These are phyloP conservation scores for Pocota personata DNA, from an alignment of 2,888 invertebrate species.

Conservation along the genomic window DNA sequence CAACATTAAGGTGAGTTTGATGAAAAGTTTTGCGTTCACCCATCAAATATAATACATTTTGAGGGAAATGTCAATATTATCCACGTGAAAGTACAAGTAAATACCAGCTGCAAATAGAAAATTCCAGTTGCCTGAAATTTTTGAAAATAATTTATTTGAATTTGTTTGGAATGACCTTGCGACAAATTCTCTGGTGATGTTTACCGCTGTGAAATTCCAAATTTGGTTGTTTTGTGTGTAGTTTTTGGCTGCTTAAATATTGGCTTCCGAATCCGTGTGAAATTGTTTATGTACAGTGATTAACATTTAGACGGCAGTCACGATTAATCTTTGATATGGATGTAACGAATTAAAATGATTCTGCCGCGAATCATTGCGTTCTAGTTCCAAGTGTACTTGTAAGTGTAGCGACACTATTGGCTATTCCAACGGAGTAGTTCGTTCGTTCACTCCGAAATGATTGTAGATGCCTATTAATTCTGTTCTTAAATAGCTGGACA, in stretches of 20 bases:
- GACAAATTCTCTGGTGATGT: neutral
- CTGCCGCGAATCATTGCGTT: too few species aligned
- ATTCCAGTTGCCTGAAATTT: conserved; percentile 11
- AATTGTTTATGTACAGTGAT: conserved; percentile 9
- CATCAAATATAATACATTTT: neutral
- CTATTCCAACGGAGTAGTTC: too few species aligned
- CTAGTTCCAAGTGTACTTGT: too few species aligned
- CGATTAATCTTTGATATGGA: neutral
- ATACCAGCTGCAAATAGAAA: conserved; percentile 13
- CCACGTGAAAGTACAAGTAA: neutral
- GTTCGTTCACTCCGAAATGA: too few species aligned
- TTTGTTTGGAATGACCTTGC: conserved; percentile 22
- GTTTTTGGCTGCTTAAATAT: conserved; percentile 25
- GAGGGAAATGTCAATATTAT: conserved; percentile 13
- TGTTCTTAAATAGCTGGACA: too few species aligned
- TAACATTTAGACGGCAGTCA: neutral
- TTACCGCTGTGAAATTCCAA: conserved; percentile 19
- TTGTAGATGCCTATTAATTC: too few species aligned
- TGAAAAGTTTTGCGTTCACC: neutral
- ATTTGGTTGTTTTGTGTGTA: neutral
- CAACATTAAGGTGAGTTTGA: conserved; percentile 83
- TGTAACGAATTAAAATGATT: neutral
- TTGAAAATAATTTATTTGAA: conserved; percentile 16
- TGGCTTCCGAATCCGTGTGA: neutral
- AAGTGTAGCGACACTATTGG: too few species aligned